These are phyloP conservation scores for Dryobota labecula DNA, from an alignment of 2,888 invertebrate species.

Conservation along the genomic window DNA sequence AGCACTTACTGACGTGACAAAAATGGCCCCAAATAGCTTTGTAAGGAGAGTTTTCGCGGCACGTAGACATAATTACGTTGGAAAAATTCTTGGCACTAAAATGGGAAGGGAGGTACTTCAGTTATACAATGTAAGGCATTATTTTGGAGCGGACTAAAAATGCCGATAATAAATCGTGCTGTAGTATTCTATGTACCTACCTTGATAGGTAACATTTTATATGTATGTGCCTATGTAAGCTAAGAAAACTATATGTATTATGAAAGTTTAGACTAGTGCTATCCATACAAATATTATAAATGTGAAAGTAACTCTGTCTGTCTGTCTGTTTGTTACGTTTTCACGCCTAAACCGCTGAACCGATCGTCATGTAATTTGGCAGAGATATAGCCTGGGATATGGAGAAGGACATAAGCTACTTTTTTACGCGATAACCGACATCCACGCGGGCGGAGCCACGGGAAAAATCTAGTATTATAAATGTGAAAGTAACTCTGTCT, in stretches of 20 bases:
- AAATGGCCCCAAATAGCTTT: constrained; percentile 32
- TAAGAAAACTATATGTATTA: background rate
- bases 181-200: background rate
- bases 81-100: constrained; percentile 46
- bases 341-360: too few relatives aligned
- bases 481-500: too few relatives aligned
- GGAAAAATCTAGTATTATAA: too few relatives aligned
- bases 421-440: too few relatives aligned
- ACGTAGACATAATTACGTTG: constrained; percentile 35
- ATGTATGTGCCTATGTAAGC: background rate
- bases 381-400: too few relatives aligned
- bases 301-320: too few relatives aligned
- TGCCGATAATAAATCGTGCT: background rate
- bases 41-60: constrained; percentile 32
- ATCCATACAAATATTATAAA: too few relatives aligned
- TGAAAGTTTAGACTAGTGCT: background rate
- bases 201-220: background rate
- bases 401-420: too few relatives aligned
- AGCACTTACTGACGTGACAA: constrained; percentile 1
- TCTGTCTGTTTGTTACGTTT: too few relatives aligned
- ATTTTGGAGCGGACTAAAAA: constrained; percentile 5
- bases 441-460: too few relatives aligned
- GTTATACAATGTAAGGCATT: constrained; percentile 17
- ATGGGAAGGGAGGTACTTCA: constrained; percentile 4
- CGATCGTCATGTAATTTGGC: too few relatives aligned